Percentiles rank a stretch among this genome's conserved stretches.
Evolutionary conservation across 2,113 vertebrate genomes (phyloP).

Genomic region (Ailuropoda melanoleuca): DNA sequence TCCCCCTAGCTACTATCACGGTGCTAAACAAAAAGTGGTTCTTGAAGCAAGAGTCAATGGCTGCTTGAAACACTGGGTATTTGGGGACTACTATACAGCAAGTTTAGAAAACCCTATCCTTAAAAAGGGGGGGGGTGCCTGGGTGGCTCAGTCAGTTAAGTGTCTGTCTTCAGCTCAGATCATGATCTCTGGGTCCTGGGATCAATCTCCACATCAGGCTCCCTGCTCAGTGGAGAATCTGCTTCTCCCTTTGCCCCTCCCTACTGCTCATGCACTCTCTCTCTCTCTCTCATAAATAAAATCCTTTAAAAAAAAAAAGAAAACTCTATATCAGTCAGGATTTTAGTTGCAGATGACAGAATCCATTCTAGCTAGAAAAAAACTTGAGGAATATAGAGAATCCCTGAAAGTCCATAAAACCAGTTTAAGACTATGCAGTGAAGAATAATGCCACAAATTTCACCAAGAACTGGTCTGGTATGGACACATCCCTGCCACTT

Average conservation of each 20-base stretch:
- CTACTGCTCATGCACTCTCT: too few relatives aligned
- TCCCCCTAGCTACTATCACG: not conserved
- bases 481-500: not conserved
- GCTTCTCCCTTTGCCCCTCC: too few relatives aligned
- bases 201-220: too few relatives aligned
- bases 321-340: not conserved
- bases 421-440: not conserved
- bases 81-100: not conserved
- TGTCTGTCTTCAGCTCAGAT: not conserved
- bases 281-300: too few relatives aligned
- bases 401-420: not conserved
- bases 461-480: not conserved
- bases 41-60: not conserved
- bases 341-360: conserved; percentile 28
- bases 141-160: not conserved
- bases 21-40: not conserved
- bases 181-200: too few relatives aligned
- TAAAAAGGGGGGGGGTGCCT: not conserved
- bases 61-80: not conserved
- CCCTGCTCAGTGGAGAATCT: too few relatives aligned
- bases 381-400: not conserved
- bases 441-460: not conserved
- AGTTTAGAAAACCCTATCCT: not conserved
- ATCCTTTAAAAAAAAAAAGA: not conserved
- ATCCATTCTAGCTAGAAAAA: not conserved